A percentile compares a stretch with the other conserved stretches of the same genome.
These are phyloP conservation scores for Ganaspis sp. DNA, from an alignment of 1,140 invertebrate species.

Conservation along the genomic window DNA sequence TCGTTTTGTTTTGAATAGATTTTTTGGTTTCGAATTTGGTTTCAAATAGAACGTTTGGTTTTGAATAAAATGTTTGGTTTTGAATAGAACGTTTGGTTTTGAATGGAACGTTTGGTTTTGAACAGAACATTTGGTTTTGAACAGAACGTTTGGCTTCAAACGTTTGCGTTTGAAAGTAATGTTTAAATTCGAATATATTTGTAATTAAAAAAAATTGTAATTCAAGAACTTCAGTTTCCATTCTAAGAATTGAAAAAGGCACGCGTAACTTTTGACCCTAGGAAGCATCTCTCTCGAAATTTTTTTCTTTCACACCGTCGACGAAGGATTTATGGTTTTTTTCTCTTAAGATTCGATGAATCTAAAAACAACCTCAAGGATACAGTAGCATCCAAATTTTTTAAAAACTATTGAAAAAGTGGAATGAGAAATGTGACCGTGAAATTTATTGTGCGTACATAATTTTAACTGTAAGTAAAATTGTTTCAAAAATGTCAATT, in stretches of 20 bases:
- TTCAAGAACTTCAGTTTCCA: background rate
- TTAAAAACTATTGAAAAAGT: too few species aligned
- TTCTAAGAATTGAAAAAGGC: background rate
- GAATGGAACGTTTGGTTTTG: too few species aligned
- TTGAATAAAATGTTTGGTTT: too few species aligned
- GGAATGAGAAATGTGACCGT: too few species aligned
- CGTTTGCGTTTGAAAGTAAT: background rate
- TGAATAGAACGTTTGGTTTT: too few species aligned
- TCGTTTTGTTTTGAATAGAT: too few species aligned
- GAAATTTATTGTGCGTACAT: too few species aligned
- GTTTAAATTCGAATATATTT: background rate
- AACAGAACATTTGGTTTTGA: too few species aligned
- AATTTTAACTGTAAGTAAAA: too few species aligned
- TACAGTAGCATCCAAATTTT: background rate
- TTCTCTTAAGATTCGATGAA: conserved; percentile 2
- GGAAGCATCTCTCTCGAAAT: background rate
- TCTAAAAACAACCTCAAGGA: background rate
- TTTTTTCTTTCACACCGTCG: background rate
- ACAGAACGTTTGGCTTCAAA: background rate
- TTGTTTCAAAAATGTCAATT: too few species aligned
- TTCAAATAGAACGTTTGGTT: too few species aligned
- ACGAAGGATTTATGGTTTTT: background rate
- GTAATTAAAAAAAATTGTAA: background rate
- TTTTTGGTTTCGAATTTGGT: too few species aligned
- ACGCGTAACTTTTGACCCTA: conserved; percentile 3